Evolutionary conservation across 2,797 vertebrate species (phyloP).

Genomic region (Betta splendens): DNA sequence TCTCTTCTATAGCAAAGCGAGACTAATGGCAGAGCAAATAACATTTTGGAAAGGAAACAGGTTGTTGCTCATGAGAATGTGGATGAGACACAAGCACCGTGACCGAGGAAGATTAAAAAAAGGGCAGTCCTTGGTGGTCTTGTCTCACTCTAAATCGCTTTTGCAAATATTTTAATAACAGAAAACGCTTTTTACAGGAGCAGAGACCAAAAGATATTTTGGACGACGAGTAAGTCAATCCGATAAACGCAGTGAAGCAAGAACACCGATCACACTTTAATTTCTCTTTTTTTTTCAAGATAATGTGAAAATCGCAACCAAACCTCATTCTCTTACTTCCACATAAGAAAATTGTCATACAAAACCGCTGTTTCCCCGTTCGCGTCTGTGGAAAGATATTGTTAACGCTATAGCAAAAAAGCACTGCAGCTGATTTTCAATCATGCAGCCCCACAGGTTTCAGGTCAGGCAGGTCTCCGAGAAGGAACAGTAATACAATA

Average conservation of each 20-base stretch:
- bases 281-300: conserved; percentile 18
- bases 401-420: conserved; percentile 59
- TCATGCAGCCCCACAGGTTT: conserved; percentile 76
- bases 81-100: conserved; percentile 25
- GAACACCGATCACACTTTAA: conserved; percentile 7
- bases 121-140: conserved; percentile 42
- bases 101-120: conserved; percentile 41
- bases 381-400: conserved; percentile 66
- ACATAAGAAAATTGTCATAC: conserved; percentile 44
- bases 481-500: conserved; percentile 75
- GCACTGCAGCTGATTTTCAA: conserved; percentile 75
- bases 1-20: conserved; percentile 65
- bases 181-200: conserved; percentile 8
- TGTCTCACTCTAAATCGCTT: conserved; percentile 28
- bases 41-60: conserved; percentile 57
- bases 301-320: conserved; percentile 40
- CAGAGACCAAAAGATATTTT: conserved; percentile 16
- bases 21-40: conserved; percentile 72
- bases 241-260: conserved; percentile 29
- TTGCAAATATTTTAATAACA: conserved; percentile 27
- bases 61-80: conserved; percentile 18
- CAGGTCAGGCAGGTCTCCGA: conserved; percentile 66
- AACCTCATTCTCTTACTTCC: conserved; percentile 29
- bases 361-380: conserved; percentile 44
- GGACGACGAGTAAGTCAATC: conserved; percentile 4